phyloP scores from a whole-genome alignment of 2,113 vertebrate species.

The Lucifuga dentata region DNA sequence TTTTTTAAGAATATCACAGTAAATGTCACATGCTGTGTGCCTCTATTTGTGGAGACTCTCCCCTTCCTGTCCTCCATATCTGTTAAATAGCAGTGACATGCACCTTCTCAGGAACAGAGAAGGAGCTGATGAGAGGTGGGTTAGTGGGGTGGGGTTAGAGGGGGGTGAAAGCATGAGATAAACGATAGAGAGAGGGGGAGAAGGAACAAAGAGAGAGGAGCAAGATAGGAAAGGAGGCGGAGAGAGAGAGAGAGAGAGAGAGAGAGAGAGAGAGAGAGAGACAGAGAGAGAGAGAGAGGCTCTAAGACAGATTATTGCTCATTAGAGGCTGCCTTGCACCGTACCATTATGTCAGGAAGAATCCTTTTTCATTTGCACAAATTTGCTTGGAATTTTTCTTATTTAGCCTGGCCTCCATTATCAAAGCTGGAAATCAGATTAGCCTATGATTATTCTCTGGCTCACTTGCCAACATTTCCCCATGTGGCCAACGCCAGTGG shows the following conservation, averaged over 20 bases:
- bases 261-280: constrained; percentile 46
- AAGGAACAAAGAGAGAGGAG: constrained; percentile 39
- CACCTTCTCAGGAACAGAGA: constrained; percentile 46
- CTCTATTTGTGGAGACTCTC: background rate
- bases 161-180: background rate
- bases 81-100: constrained; percentile 54
- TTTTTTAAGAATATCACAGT: no score
- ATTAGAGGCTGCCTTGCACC: constrained; percentile 98
- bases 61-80: constrained; percentile 49
- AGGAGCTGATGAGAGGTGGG: constrained; percentile 64
- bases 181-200: constrained; percentile 8
- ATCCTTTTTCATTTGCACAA: constrained; percentile 99
- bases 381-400: constrained; percentile 99
- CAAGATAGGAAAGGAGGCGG: constrained; percentile 59
- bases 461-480: constrained; percentile 90
- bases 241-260: constrained; percentile 56
- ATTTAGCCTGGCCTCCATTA: constrained; percentile 99
- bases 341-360: constrained; percentile 98
- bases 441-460: constrained; percentile 96
- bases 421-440: constrained; percentile 99
- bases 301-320: constrained; percentile 99
- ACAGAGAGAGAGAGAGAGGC: constrained; percentile 80
- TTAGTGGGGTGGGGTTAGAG: constrained; percentile 34
- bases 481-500: constrained; percentile 78
- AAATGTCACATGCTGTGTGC: no score